Conservation (phyloP, 2,888 invertebrate genomes). For the Dryobota labecula region DNA sequence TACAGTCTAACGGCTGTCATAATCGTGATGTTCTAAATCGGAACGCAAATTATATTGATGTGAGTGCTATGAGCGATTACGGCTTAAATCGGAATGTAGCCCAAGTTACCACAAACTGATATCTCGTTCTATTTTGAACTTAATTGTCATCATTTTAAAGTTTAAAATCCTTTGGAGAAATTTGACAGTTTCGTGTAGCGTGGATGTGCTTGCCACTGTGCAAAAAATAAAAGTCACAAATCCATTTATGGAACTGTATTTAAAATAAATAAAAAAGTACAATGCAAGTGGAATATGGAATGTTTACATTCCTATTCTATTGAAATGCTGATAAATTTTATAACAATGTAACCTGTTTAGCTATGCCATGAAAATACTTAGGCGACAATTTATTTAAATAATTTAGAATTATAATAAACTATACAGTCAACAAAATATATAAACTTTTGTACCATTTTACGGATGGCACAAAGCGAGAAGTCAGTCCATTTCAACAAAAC, state of each 20-base stretch:
- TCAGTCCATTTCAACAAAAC: conserved; percentile 28
- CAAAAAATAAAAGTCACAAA: conserved; percentile 41
- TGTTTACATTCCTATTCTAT: conserved; percentile 52
- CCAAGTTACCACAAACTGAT: too few relatives aligned
- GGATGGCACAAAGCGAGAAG: conserved; percentile 12
- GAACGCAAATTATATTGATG: too few relatives aligned
- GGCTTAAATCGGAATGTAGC: too few relatives aligned
- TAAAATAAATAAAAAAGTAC: conserved; percentile 40
- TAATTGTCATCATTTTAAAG: too few relatives aligned
- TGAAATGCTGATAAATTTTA: conserved; percentile 24
- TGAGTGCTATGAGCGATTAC: too few relatives aligned
- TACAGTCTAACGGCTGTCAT: too few relatives aligned
- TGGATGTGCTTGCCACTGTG: too few relatives aligned
- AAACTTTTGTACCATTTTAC: conserved; percentile 14
- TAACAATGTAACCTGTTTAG: conserved; percentile 16
- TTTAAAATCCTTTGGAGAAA: too few relatives aligned
- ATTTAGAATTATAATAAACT: conserved; percentile 38
- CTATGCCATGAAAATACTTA: conserved; percentile 34
- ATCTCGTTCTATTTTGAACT: too few relatives aligned
- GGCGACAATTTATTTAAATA: conserved; percentile 24
- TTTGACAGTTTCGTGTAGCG: too few relatives aligned
- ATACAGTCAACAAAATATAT: conserved; percentile 26
- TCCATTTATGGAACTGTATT: conserved; percentile 39
- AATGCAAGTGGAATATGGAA: conserved; percentile 47
- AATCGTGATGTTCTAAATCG: too few relatives aligned